These are phyloP conservation scores for Xiphophorus maculatus DNA, from an alignment of 2,113 vertebrate species.

Conservation along the genomic window DNA sequence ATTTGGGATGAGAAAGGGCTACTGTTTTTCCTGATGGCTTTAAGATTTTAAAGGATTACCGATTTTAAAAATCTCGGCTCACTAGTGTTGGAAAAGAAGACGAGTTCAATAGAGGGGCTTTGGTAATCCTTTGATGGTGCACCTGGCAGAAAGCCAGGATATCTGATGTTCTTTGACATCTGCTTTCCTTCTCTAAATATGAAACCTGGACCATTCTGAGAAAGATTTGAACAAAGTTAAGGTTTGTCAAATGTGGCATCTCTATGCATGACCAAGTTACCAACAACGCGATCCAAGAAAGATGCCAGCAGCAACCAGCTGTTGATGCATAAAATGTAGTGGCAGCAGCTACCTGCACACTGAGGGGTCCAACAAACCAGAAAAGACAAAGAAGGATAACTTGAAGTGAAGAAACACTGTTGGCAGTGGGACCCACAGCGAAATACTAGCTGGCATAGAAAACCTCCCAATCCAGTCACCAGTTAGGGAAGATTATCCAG, in stretches of 20 bases:
- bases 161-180: not conserved
- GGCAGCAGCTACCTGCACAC: not conserved
- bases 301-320: not conserved
- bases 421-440: not conserved
- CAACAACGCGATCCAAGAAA: not conserved
- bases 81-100: not conserved
- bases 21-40: not conserved
- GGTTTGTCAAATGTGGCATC: not conserved
- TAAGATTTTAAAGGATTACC: not conserved
- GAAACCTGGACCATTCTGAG: not conserved
- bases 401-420: not conserved
- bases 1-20: not conserved
- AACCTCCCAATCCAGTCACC: not conserved
- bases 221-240: not conserved
- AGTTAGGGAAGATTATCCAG: not conserved
- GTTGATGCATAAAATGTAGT: not conserved
- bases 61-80: not conserved
- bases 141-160: not conserved
- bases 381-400: not conserved
- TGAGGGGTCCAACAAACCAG: not conserved
- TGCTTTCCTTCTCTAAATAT: not conserved
- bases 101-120: not conserved
- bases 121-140: not conserved
- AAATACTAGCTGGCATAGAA: not conserved
- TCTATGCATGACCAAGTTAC: not conserved